Conservation (phyloP, 2,888 invertebrate genomes). For the Philereme transversata region DNA sequence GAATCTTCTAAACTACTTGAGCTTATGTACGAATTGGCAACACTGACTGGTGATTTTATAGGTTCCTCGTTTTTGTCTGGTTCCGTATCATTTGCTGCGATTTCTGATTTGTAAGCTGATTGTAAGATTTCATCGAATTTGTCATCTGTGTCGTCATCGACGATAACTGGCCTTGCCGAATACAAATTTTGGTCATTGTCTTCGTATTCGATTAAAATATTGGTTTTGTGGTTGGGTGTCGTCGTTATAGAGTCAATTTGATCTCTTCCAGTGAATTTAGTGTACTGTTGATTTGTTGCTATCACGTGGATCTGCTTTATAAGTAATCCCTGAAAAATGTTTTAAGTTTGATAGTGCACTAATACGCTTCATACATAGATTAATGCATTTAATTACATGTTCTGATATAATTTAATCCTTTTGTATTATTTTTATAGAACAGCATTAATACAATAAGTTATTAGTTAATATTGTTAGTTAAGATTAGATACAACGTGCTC, state of each 20-base stretch:
- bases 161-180: constrained; percentile 62
- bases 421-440: constrained; percentile 6
- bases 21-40: constrained; percentile 70
- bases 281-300: constrained; percentile 73
- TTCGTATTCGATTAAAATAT: constrained; percentile 75
- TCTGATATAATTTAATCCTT: constrained; percentile 4
- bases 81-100: constrained; percentile 46
- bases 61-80: constrained; percentile 53
- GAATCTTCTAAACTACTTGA: constrained; percentile 79
- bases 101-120: constrained; percentile 56
- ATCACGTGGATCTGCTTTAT: constrained; percentile 77
- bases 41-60: constrained; percentile 63
- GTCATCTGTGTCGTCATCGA: constrained; percentile 70
- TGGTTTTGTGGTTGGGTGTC: constrained; percentile 56
- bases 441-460: neutral
- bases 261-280: constrained; percentile 61
- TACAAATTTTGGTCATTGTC: constrained; percentile 65
- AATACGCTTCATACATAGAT: neutral
- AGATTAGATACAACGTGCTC: constrained; percentile 37
- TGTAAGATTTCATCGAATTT: constrained; percentile 73
- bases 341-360: constrained; percentile 43
- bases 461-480: constrained; percentile 21
- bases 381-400: constrained; percentile 3
- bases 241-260: constrained; percentile 62
- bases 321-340: constrained; percentile 75